Conservation (phyloP, 2,888 invertebrate genomes). For the Busseola fusca region DNA sequence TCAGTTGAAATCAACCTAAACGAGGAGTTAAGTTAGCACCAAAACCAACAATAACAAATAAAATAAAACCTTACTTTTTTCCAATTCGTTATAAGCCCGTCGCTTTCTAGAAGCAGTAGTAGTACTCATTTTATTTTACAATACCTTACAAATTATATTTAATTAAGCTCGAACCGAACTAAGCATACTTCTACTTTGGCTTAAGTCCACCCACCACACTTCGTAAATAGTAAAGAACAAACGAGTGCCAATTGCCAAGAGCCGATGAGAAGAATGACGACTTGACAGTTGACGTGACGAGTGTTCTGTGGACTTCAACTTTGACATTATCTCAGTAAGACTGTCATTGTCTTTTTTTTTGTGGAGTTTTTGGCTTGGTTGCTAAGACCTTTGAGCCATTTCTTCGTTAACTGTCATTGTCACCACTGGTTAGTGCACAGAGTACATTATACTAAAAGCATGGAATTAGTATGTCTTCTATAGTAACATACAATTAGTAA, state of each 20-base stretch:
- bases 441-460: not conserved
- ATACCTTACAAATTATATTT: not conserved
- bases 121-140: conserved; percentile 34
- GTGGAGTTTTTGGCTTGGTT: too few species aligned
- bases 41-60: not conserved
- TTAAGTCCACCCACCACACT: not conserved
- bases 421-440: not conserved
- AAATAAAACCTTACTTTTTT: conserved; percentile 54
- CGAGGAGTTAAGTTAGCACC: not conserved
- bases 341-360: too few species aligned
- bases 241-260: too few species aligned
- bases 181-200: not conserved
- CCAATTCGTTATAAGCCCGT: conserved; percentile 47
- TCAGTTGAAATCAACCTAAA: not conserved
- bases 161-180: not conserved
- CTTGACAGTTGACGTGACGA: too few species aligned
- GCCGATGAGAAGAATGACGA: too few species aligned
- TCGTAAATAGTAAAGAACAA: not conserved
- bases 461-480: not conserved
- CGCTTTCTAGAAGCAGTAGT: conserved; percentile 60
- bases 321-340: not conserved
- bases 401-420: not conserved
- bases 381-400: too few species aligned
- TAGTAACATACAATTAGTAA: too few species aligned
- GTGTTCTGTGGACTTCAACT: not conserved